Percentiles rank a stretch among this genome's conserved stretches.
Conservation (phyloP, 1,140 invertebrate genomes). For the Anagrus nilaparvatae region DNA sequence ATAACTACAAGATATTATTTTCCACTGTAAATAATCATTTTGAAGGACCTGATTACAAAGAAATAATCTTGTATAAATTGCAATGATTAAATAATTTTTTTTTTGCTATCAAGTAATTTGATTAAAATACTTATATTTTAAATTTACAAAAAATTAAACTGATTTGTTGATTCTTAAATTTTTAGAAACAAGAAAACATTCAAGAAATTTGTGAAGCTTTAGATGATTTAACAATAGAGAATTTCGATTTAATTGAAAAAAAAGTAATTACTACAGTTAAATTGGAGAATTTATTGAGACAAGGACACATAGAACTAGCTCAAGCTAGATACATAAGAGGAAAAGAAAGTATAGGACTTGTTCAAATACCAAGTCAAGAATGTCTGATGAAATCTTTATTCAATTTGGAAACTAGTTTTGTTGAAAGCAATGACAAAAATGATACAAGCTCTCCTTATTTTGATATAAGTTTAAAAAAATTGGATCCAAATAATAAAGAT, state of each 20-base stretch:
- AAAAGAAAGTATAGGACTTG: slow-evolving; percentile 51
- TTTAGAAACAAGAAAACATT: slow-evolving; percentile 16
- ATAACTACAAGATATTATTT: no score
- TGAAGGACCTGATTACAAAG: no score
- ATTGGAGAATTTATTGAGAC: slow-evolving; percentile 52
- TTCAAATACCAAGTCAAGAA: slow-evolving; percentile 54
- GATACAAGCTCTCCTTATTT: slow-evolving; percentile 23
- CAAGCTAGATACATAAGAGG: slow-evolving; percentile 64
- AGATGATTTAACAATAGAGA: slow-evolving; percentile 50
- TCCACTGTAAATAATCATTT: no score
- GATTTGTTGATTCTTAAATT: not conserved
- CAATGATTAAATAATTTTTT: no score
- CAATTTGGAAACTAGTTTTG: slow-evolving; percentile 46
- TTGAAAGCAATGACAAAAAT: slow-evolving; percentile 33
- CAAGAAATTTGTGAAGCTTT: slow-evolving; percentile 42
- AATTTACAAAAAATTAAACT: not conserved
- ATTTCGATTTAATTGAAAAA: slow-evolving; percentile 57
- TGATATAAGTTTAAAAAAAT: slow-evolving; percentile 37
- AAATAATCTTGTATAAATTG: no score
- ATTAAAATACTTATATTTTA: not conserved
- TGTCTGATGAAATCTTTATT: slow-evolving; percentile 36
- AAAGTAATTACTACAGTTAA: slow-evolving; percentile 51
- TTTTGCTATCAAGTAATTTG: no score
- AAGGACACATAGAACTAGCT: slow-evolving; percentile 55
- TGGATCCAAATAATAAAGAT: slow-evolving; percentile 15